phyloP scores from a whole-genome alignment of 2,113 vertebrate genomes.

The Lepus europaeus region DNA sequence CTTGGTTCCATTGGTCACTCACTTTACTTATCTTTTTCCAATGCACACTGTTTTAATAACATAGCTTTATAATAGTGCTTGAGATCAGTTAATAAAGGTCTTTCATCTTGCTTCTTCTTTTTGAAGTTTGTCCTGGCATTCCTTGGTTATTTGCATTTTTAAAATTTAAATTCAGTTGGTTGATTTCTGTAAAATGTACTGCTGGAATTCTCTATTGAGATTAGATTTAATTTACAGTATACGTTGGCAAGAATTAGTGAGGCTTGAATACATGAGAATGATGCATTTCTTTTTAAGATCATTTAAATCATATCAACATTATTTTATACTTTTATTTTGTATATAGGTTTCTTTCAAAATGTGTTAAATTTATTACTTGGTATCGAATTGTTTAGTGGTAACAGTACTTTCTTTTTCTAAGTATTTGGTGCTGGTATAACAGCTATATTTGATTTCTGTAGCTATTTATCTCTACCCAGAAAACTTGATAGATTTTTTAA shows the following conservation, averaged over 20 bases:
- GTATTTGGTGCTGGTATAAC: background rate
- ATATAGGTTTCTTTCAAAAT: background rate
- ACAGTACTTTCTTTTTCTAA: background rate
- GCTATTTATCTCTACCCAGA: background rate
- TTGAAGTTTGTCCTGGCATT: background rate
- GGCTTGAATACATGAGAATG: background rate
- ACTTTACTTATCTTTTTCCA: background rate
- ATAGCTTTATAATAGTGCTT: background rate
- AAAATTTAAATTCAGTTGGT: background rate
- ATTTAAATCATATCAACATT: background rate
- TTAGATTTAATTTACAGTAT: background rate
- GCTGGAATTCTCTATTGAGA: background rate
- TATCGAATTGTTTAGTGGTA: background rate
- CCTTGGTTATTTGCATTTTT: background rate
- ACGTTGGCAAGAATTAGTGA: background rate
- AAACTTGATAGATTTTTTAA: background rate
- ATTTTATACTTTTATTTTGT: background rate
- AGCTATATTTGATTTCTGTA: background rate
- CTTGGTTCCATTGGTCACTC: background rate
- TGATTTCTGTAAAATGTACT: background rate
- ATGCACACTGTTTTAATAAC: background rate
- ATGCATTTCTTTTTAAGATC: background rate
- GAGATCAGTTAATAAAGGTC: background rate
- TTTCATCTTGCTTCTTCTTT: background rate
- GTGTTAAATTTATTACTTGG: background rate